Evolutionary conservation across 2,888 invertebrate species (phyloP), one percentile per base, ranked within the genome.

Genomic region (Cephus rjabovi): DNA sequence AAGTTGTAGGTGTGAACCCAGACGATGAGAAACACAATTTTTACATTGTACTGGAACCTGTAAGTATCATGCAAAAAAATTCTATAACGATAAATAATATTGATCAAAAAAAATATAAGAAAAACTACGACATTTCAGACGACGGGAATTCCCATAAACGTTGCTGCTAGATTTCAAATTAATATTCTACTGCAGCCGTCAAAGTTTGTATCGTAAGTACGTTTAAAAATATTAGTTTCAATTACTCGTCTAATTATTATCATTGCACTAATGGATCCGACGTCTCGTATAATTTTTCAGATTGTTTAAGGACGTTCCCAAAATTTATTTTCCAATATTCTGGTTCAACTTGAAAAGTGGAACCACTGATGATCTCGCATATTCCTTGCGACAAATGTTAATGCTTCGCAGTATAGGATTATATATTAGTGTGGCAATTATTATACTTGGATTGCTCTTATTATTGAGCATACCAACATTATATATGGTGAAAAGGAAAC

Each of bases 101-200:
- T 11, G 6, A 70, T n/a, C 0, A 0, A 1, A 30, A 33, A 33
- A n/a, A 15, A 6, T 75, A 37, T 23, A 31, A 34, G 3, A 40
- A 30, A 30, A 77, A 31, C 11, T 34, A 33, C 12, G 12, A 31
- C 0, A 56, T 93, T 92, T 31, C 92, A 96, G 95, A 94, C 92
- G 83, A 94, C 96, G 1, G 97, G 96, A 2, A 93, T 97, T 23
- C 95, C 96, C 0, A 86, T 97, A 12, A 95, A 96, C 80, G 96
- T 97, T 0, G 93, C 95, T 0, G 96, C 96, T 0, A 93, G 96
- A 82, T 94, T 97, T 76, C 97, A 97, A 91, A 93, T 97, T 76
- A 97, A 97, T 89, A 93, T 97, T 81, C 93, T 95, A 74, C 90
- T 97, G 4, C 94, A 95, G 79, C 95, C 95, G 1, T 94, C 93